A percentile compares a stretch with the other conserved stretches of the same genome.
Conservation (phyloP, 2,888 invertebrate species). For the Chesias legatella region DNA sequence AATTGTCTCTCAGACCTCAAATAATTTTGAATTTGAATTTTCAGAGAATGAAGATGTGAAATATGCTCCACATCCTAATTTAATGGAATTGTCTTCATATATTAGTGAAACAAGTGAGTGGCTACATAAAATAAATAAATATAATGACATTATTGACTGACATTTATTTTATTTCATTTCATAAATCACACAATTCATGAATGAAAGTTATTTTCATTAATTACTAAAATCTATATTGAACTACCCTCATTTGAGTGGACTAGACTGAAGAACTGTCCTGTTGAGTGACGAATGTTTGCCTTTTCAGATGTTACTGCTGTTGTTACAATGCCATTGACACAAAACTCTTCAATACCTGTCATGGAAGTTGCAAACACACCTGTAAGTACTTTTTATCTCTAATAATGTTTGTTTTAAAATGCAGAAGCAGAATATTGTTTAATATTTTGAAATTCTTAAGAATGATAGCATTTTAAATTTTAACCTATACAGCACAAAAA, state of each 20-base stretch:
- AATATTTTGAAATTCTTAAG: no score
- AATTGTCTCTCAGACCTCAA: neutral
- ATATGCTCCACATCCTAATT: slow-evolving; percentile 63
- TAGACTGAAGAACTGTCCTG: no score
- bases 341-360: slow-evolving; percentile 70
- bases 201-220: no score
- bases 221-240: neutral
- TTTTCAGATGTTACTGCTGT: slow-evolving; percentile 73
- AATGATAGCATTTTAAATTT: no score
- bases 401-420: no score
- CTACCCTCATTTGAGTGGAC: slow-evolving; percentile 12
- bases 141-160: no score
- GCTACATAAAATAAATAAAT: no score
- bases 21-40: slow-evolving; percentile 25
- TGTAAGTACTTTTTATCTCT: slow-evolving; percentile 56
- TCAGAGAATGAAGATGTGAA: slow-evolving; percentile 68
- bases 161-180: no score
- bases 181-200: no score
- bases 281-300: slow-evolving; percentile 1
- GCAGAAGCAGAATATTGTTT: no score
- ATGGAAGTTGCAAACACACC: slow-evolving; percentile 75
- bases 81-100: slow-evolving; percentile 73
- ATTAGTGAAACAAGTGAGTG: slow-evolving; percentile 75
- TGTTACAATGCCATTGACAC: slow-evolving; percentile 72
- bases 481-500: no score